Evolutionary conservation across 1,140 invertebrate genomes (phyloP), one percentile per base, ranked within the genome.

Genomic region (Cydia fagiglandana): DNA sequence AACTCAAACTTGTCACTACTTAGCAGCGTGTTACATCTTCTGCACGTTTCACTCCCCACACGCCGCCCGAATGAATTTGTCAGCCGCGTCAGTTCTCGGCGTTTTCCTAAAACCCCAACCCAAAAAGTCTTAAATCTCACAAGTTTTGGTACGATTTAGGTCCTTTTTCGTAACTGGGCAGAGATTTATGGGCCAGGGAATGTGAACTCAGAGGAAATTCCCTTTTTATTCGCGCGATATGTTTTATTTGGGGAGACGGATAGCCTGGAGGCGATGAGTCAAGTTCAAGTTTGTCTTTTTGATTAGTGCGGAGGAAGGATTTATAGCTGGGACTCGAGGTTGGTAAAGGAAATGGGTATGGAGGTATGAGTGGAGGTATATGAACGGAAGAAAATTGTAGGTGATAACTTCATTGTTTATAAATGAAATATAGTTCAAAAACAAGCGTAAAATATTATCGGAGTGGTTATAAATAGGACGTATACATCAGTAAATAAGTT

Each of bases 161-260:
- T 10, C 20, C n/a, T 61, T 61, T 61, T 12, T 61, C 5, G 56
- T 24, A 24, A 61, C 17, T 24, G 56, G 20, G 56, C 56, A 61
- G 45, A 76, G 75, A 83, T 83, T 83, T 83, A 83, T 75, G 75
- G 74, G 56, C 70, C 45, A 50, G 74, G 75, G 78, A 79, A 80
- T 81, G 82, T 79, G 77, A 75, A 78, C 78, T 79, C 66, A 74
- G 78, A 77, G 80, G 34, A 78, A 80, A 77, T 80, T 78, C 76
- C 73, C 73, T 78, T 83, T 83, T 81, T 83, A 83, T 81, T 81
- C 78, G 74, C 68, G 12, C 78, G 74, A 81, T 83, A 79, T 83
- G 81, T 83, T 83, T 81, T 80, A 80, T 80, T 77, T 76, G 80
- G 66, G 68, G 78, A 80, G 79, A 82, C 79, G 79, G 78, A 82